A percentile compares a stretch with the other conserved stretches of the same genome.
These are phyloP conservation scores for Digitonthophagus gazella DNA, from an alignment of 2,888 invertebrate species.

Conservation along the genomic window DNA sequence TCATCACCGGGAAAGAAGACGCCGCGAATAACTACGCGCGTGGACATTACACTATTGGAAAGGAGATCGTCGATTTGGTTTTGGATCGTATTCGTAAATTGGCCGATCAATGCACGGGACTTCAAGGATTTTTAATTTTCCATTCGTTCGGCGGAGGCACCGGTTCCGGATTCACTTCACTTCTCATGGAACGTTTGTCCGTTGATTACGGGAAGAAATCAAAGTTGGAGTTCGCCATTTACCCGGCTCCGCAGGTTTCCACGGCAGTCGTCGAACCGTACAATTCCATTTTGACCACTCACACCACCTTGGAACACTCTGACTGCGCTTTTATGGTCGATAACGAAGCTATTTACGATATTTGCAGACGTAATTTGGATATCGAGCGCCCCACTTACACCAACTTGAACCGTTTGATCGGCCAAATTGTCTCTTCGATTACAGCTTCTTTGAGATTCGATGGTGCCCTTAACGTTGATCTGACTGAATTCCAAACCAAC, in stretches of 20 bases:
- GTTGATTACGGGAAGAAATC: slow-evolving; percentile 97
- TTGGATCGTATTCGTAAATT: slow-evolving; percentile 83
- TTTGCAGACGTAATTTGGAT: slow-evolving; percentile 89
- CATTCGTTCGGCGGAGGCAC: too few species aligned
- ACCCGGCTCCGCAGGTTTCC: slow-evolving; percentile 90
- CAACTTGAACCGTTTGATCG: slow-evolving; percentile 92
- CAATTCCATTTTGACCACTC: slow-evolving; percentile 95
- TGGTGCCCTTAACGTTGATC: slow-evolving; percentile 89
- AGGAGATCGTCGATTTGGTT: slow-evolving; percentile 89
- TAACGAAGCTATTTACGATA: too few species aligned
- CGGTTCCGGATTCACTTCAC: slow-evolving; percentile 94
- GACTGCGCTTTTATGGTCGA: too few species aligned
- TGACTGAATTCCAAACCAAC: slow-evolving; percentile 94
- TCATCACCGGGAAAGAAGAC: slow-evolving; percentile 96
- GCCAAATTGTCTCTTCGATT: too few species aligned
- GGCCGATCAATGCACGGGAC: slow-evolving; percentile 89
- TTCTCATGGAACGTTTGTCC: slow-evolving; percentile 93
- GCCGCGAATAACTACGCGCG: slow-evolving; percentile 98
- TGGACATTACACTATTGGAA: slow-evolving; percentile 96
- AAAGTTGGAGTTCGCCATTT: slow-evolving; percentile 93
- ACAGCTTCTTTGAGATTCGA: slow-evolving; percentile 90
- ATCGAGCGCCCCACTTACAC: slow-evolving; percentile 96
- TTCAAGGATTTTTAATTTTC: slow-evolving; percentile 92
- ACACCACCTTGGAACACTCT: too few species aligned
- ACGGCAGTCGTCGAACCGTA: slow-evolving; percentile 95